Base-by-base conservation (phyloP, 2,113 vertebrate species). In the Trematomus loennbergii region DNA sequence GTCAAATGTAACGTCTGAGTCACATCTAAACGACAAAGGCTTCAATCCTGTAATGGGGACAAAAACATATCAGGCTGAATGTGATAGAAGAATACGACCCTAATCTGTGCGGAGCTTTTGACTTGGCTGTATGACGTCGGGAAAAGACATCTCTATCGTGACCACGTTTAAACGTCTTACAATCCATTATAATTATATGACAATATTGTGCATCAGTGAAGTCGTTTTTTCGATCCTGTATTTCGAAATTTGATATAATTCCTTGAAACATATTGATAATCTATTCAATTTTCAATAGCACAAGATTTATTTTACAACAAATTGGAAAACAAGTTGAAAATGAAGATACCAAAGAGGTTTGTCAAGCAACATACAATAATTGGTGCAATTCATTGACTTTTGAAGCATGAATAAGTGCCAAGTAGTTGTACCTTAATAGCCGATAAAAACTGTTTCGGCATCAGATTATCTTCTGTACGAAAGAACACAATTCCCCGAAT, bases 1-100 rank as follows among this genome's bases (percentile, higher is more conserved):
- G 16, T 75, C 40, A 78, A 79, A 69, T 57, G 0, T 67, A 63
- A 58, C 55, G 17, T 33, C 9, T n/a, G 58, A 12, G 43, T 13
- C 22, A n/a, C 49, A 70, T 18, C 70, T 11, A 52, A 22, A 15
- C n/a, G 54, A 54, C 17, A 40, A 43, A 29, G 55, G 10, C 36
- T 67, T 52, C 16, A 0, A 25, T 46, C 11, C 59, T 55, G 72
- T 76, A 9, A 45, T 59, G 11, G 61, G 55, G 18, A 55, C 5
- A 54, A 15, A 7, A 36, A 33, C 45, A 49, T 43, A 55, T 17
- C 50, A 57, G 36, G 13, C 5, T 69, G n/a, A 59, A 25, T 49
- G 55, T 78, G 55, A 74, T 52, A 13, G 16, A 29, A 63, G 58
- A 82, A 22, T 65, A 17, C 6, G 4, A 13, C 11, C 43, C 16